Evolutionary conservation across 2,797 vertebrate species (phyloP).

Genomic region (Gouania willdenowi): DNA sequence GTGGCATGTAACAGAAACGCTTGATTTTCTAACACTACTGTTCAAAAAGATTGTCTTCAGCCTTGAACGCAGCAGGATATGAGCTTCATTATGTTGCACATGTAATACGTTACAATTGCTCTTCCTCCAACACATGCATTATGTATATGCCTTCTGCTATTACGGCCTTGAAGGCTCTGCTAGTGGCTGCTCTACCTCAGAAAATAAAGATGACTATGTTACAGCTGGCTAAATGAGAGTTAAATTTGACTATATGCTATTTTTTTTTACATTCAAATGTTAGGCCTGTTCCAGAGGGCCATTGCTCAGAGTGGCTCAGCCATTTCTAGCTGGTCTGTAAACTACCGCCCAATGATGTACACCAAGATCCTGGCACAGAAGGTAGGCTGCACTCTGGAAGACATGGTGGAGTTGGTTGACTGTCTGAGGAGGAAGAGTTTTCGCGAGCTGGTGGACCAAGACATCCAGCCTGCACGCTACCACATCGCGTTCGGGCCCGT

Average conservation of each 20-base stretch:
- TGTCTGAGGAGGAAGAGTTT: constrained; percentile 88
- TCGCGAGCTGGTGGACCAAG: constrained; percentile 92
- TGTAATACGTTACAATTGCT: constrained; percentile 29
- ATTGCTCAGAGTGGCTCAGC: constrained; percentile 93
- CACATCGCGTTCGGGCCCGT: constrained; percentile 95
- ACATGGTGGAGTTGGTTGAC: constrained; percentile 84
- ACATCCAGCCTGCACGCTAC: constrained; percentile 92
- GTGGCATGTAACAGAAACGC: constrained; percentile 26
- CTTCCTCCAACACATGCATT: constrained; percentile 59
- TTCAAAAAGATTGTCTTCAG: constrained; percentile 35
- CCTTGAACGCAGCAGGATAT: constrained; percentile 24
- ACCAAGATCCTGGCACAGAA: constrained; percentile 88
- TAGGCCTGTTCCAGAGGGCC: constrained; percentile 92
- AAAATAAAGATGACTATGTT: constrained; percentile 56
- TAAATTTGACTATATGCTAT: constrained; percentile 4
- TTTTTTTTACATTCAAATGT: constrained; percentile 1
- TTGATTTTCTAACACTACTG: constrained; percentile 31
- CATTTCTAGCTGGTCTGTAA: constrained; percentile 95
- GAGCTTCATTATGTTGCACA: constrained; percentile 32
- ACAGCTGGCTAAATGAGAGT: constrained; percentile 5
- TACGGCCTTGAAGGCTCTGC: constrained; percentile 44
- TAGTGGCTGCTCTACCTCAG: constrained; percentile 34
- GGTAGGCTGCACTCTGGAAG: constrained; percentile 85
- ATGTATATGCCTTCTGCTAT: constrained; percentile 46
- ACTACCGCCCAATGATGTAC: constrained; percentile 89